Evolutionary conservation across 2,797 vertebrate genomes (phyloP).

Genomic region (Spea hammondii): DNA sequence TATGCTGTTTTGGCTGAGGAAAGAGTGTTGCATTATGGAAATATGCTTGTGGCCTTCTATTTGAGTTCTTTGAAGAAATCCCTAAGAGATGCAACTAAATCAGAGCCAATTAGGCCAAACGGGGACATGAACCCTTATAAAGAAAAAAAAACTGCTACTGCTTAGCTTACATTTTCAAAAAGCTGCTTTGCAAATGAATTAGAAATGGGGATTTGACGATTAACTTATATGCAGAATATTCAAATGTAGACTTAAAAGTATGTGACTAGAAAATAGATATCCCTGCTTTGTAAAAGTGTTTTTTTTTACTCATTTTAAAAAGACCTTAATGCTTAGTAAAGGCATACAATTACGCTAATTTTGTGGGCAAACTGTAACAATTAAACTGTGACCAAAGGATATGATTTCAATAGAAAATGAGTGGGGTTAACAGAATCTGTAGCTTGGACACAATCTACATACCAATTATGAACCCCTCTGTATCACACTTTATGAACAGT

Average conservation of each 20-base stretch:
- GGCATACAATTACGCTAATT: no score
- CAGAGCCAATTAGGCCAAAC: conserved; percentile 57
- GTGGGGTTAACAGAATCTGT: no score
- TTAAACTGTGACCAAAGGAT: no score
- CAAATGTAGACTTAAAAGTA: conserved; percentile 45
- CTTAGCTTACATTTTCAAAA: conserved; percentile 54
- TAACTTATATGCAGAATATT: conserved; percentile 48
- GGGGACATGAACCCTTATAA: conserved; percentile 50
- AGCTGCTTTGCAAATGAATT: conserved; percentile 50
- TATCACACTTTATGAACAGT: no score
- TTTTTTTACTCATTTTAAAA: conserved; percentile 12
- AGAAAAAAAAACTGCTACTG: conserved; percentile 55
- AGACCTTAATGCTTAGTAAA: neutral
- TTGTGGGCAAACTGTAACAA: no score
- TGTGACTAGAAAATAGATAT: conserved; percentile 46
- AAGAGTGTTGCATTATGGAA: conserved; percentile 7
- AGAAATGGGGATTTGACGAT: conserved; percentile 49
- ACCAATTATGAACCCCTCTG: no score
- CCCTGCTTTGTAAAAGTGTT: conserved; percentile 18
- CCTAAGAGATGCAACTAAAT: conserved; percentile 59
- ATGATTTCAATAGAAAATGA: no score
- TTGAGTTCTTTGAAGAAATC: conserved; percentile 55
- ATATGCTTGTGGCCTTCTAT: conserved; percentile 36
- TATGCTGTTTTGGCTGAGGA: conserved; percentile 38
- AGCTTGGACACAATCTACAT: no score